Conservation (phyloP, 2,113 vertebrate genomes). For the Paedocypris sp. region DNA sequence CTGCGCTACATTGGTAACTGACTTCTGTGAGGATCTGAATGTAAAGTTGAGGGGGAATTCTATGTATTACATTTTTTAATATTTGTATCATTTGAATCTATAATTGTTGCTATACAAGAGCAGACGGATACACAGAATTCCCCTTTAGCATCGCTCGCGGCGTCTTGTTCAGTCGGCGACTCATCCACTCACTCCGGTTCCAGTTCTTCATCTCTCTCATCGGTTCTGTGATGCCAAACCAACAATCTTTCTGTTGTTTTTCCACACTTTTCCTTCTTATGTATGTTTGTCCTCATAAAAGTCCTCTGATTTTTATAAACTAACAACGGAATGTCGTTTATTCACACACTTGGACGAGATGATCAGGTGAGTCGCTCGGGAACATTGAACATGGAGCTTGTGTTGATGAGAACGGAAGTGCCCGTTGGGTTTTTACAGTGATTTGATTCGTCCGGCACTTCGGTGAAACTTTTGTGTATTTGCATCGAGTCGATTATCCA, state of each 20-base stretch:
- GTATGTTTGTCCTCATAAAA: constrained; percentile 22
- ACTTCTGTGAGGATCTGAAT: neutral
- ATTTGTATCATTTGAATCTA: too few relatives aligned
- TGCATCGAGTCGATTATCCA: neutral
- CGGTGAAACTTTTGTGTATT: neutral
- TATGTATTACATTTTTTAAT: too few relatives aligned
- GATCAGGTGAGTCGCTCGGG: neutral
- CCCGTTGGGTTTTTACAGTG: neutral
- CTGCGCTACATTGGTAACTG: constrained; percentile 28
- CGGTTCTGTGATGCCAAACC: neutral
- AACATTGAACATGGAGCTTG: neutral
- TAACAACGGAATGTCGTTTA: constrained; percentile 41
- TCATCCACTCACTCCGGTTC: constrained; percentile 37
- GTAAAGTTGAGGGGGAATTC: constrained; percentile 43
- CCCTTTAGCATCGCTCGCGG: constrained; percentile 31
- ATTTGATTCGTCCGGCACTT: too few relatives aligned
- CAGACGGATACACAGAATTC: constrained; percentile 41
- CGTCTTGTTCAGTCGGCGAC: constrained; percentile 32
- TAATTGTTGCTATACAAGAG: too few relatives aligned
- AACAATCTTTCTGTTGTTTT: constrained; percentile 3
- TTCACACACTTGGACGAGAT: neutral
- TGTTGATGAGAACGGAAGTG: neutral
- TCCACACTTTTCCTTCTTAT: too few relatives aligned
- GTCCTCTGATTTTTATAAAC: constrained; percentile 30
- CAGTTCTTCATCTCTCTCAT: constrained; percentile 28